Conservation (phyloP, 2,113 vertebrate species). For the Dissostichus mawsoni region DNA sequence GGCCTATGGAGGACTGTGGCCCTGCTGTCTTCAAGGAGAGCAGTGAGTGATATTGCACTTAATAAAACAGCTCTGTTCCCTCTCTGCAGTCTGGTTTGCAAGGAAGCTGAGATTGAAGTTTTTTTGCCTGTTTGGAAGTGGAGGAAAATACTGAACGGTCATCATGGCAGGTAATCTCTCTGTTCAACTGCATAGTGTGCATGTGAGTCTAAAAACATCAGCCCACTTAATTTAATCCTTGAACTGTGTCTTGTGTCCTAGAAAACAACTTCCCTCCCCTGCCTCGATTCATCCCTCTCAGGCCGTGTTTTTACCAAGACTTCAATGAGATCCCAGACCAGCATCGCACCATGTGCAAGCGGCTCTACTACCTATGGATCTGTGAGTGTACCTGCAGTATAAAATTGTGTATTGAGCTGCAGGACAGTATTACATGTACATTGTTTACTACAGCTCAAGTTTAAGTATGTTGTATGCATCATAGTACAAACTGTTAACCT, state of each 20-base stretch:
- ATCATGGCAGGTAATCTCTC: conserved; percentile 81
- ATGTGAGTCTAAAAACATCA: neutral
- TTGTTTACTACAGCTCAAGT: neutral
- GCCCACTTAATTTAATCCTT: neutral
- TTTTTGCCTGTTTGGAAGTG: conserved; percentile 46
- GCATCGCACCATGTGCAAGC: conserved; percentile 91
- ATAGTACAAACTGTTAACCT: neutral
- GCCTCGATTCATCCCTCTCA: conserved; percentile 95
- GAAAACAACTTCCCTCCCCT: conserved; percentile 99
- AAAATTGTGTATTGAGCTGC: neutral
- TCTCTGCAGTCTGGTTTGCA: conserved; percentile 50
- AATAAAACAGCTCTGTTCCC: conserved; percentile 26
- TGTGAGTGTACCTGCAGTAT: conserved; percentile 84
- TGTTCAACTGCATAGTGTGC: neutral
- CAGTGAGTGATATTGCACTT: conserved; percentile 23
- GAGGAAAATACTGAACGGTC: conserved; percentile 43
- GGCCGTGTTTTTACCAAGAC: conserved; percentile 99
- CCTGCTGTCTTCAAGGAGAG: conserved; percentile 26
- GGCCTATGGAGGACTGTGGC: conserved; percentile 46
- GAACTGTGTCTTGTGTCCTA: conserved; percentile 67
- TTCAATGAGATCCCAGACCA: conserved; percentile 96
- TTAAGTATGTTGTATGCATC: neutral
- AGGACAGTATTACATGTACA: neutral
- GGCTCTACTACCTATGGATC: conserved; percentile 98
- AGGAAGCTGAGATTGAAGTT: conserved; percentile 46